Conservation (phyloP, 2,888 invertebrate species). For the Coleophora flavipennella region DNA sequence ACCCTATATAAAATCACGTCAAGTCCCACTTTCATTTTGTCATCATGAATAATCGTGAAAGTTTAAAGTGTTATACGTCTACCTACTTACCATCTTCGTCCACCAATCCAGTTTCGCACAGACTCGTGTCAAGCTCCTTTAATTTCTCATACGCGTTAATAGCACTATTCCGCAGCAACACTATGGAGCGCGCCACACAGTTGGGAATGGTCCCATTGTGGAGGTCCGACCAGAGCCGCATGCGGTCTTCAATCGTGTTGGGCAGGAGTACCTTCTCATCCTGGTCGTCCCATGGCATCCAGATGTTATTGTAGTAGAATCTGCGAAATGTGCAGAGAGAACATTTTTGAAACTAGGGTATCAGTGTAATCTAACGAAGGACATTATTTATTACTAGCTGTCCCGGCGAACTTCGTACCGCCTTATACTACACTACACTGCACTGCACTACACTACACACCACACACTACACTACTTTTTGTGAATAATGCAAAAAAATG, state of each 20-base stretch:
- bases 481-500: no score
- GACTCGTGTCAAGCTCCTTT: conserved; percentile 47
- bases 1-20: no score
- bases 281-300: conserved; percentile 80
- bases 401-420: no score
- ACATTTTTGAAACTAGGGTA: no score
- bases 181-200: conserved; percentile 44
- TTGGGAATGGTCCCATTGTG: conserved; percentile 52
- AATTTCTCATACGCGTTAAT: conserved; percentile 53
- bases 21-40: no score
- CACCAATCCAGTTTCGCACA: conserved; percentile 49
- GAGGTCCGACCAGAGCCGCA: conserved; percentile 58
- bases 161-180: conserved; percentile 46
- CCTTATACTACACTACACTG: no score
- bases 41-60: no score
- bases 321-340: conserved; percentile 28
- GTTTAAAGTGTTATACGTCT: no score
- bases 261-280: conserved; percentile 73
- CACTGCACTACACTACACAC: no score
- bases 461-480: no score
- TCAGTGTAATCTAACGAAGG: no score
- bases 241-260: conserved; percentile 59
- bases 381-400: no score
- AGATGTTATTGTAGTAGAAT: conserved; percentile 77
- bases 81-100: conserved; percentile 57